Percentiles rank a stretch among this genome's conserved stretches.
phyloP scores from a whole-genome alignment of 1,140 invertebrate species.

The Cotesia glomerata region DNA sequence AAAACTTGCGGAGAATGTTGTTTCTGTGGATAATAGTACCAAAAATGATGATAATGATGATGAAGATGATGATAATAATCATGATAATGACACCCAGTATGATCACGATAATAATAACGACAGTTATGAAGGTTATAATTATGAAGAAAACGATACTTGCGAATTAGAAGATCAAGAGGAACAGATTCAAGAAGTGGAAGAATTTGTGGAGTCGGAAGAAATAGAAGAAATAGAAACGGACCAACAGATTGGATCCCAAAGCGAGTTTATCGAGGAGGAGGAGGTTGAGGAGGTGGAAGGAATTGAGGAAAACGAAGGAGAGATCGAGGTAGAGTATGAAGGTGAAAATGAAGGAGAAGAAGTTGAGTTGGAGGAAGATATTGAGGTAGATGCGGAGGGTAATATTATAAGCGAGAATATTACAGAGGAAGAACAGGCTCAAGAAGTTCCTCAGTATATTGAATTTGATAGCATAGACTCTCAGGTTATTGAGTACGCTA shows the following conservation, averaged over 20 bases:
- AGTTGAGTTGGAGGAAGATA: conserved; percentile 9
- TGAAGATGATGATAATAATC: not conserved
- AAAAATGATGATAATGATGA: not conserved
- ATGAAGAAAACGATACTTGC: no score
- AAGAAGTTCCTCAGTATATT: conserved; percentile 7
- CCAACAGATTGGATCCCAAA: not conserved
- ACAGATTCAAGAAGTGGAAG: no score
- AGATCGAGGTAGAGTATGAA: conserved; percentile 7
- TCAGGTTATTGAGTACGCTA: not conserved
- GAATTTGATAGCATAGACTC: conserved; percentile 1
- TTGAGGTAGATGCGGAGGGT: not conserved
- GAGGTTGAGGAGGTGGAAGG: conserved; percentile 20
- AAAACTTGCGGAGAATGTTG: conserved; percentile 37
- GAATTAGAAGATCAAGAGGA: no score
- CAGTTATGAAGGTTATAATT: no score
- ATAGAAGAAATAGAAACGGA: not conserved
- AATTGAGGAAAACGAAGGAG: not conserved
- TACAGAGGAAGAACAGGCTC: not conserved
- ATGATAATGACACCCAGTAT: not conserved
- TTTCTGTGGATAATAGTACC: not conserved
- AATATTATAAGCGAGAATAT: not conserved
- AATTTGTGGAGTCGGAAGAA: not conserved
- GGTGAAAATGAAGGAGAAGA: not conserved
- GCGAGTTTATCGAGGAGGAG: not conserved
- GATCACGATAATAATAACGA: not conserved